Evolutionary conservation across 1,140 invertebrate species (phyloP).

Genomic region (Leguminivora glycinivorella): DNA sequence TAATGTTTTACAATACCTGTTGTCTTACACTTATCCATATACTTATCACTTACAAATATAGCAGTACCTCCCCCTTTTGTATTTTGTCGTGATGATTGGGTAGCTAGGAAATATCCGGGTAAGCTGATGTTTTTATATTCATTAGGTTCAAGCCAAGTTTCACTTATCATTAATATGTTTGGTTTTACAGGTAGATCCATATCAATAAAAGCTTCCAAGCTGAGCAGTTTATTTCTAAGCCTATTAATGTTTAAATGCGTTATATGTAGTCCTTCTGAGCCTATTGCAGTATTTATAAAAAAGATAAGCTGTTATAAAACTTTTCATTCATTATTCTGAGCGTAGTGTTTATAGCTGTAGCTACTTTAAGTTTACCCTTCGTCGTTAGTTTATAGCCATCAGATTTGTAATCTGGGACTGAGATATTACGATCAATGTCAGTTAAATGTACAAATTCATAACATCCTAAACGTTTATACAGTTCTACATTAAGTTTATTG

Average conservation of each 20-base stretch:
- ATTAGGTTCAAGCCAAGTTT: neutral
- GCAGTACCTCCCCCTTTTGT: neutral
- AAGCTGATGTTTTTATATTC: neutral
- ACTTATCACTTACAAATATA: conserved; percentile 11
- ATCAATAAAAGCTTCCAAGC: neutral
- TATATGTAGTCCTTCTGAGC: neutral
- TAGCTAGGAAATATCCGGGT: neutral
- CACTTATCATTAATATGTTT: neutral
- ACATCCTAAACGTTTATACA: too few species aligned
- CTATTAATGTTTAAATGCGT: neutral
- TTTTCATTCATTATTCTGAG: too few species aligned
- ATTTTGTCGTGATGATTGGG: neutral
- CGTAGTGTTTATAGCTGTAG: too few species aligned
- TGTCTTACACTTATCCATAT: neutral
- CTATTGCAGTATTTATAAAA: too few species aligned
- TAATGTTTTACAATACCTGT: neutral
- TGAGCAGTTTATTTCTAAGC: too few species aligned
- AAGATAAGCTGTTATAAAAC: too few species aligned
- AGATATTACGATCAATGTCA: too few species aligned
- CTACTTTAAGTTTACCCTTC: too few species aligned
- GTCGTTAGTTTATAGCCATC: too few species aligned
- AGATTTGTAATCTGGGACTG: too few species aligned
- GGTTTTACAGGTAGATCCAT: neutral
- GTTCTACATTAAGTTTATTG: too few species aligned
- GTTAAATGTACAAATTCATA: too few species aligned